Percentiles rank a stretch among this genome's conserved stretches.
Conservation (phyloP, 1,140 invertebrate genomes). For the Camponotus vicinus region DNA sequence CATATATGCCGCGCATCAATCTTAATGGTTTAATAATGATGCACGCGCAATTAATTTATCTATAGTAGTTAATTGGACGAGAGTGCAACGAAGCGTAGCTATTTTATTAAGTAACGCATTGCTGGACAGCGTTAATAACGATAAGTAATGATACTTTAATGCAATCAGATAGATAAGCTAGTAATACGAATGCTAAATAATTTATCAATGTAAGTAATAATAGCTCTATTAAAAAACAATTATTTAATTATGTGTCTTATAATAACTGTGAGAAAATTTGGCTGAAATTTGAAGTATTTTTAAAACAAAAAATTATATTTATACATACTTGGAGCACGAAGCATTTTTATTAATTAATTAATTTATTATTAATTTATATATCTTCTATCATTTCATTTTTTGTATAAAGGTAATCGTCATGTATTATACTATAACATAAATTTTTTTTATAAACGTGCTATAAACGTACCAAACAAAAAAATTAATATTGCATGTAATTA, state of each 20-base stretch:
- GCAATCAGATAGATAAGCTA: slow-evolving; percentile 8
- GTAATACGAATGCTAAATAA: not conserved
- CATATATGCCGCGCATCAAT: slow-evolving; percentile 63
- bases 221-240: not conserved
- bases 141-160: slow-evolving; percentile 33
- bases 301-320: no score
- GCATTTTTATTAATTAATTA: no score
- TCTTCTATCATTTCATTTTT: no score
- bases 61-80: not conserved
- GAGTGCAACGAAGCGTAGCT: slow-evolving; percentile 23
- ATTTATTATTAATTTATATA: no score
- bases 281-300: not conserved
- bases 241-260: not conserved
- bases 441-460: no score
- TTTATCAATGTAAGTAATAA: slow-evolving; percentile 33
- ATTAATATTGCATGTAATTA: no score
- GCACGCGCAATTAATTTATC: not conserved
- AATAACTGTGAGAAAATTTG: not conserved
- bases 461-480: no score
- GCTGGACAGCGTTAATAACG: slow-evolving; percentile 23
- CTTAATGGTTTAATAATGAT: slow-evolving; percentile 31
- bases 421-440: no score
- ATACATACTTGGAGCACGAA: no score
- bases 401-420: no score
- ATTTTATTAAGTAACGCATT: slow-evolving; percentile 37